Conservation (phyloP, 2,113 vertebrate species). For the Cochlearius cochlearius region DNA sequence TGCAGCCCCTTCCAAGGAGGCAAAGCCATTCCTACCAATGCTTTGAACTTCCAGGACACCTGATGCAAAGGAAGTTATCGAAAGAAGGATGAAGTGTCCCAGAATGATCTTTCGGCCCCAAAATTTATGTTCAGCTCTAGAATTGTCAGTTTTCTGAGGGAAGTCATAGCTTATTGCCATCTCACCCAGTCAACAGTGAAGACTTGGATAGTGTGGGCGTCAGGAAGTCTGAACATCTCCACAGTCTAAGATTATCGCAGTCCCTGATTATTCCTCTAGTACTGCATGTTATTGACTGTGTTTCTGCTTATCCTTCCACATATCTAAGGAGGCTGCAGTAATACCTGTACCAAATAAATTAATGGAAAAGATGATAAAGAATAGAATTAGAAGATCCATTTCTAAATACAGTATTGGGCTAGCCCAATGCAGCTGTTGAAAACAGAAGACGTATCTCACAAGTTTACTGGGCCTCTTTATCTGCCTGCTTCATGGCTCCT, state of each 20-base stretch:
- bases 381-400: not conserved
- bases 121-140: not conserved
- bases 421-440: not conserved
- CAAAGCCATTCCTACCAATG: not conserved
- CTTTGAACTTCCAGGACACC: not conserved
- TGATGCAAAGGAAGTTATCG: not conserved
- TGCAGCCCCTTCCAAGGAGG: not conserved
- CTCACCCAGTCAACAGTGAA: not conserved
- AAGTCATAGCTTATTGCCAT: not conserved
- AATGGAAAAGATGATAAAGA: not conserved
- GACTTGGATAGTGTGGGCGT: not conserved
- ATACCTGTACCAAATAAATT: not conserved
- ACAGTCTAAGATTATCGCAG: not conserved
- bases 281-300: not conserved
- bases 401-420: not conserved
- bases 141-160: not conserved
- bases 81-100: not conserved
- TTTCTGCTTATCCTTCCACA: not conserved
- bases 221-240: not conserved
- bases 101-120: not conserved
- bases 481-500: not conserved
- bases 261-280: not conserved
- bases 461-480: not conserved
- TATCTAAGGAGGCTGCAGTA: not conserved
- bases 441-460: not conserved